phyloP scores from a whole-genome alignment of 2,113 vertebrate species.

The Malurus cyaneus region DNA sequence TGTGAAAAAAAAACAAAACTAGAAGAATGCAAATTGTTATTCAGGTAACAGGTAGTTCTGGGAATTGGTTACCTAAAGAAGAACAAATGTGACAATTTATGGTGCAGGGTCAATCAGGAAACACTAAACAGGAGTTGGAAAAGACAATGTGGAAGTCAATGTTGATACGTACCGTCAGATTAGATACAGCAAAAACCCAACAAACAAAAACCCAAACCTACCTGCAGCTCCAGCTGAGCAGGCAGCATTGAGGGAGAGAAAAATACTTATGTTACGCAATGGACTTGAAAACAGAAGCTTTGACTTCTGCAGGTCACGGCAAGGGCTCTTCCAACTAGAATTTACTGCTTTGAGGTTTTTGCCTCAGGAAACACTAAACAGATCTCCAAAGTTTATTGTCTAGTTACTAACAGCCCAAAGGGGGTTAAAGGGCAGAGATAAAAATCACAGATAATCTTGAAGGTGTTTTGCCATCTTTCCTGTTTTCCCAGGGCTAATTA shows the following conservation, averaged over 20 bases:
- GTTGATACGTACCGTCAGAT: conserved; percentile 19
- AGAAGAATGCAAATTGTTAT: background rate
- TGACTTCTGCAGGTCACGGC: conserved; percentile 53
- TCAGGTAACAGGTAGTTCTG: background rate
- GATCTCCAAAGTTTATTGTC: background rate
- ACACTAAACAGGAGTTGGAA: conserved; percentile 29
- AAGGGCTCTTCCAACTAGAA: background rate
- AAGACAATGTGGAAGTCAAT: conserved; percentile 47
- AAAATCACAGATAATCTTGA: background rate
- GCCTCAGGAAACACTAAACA: background rate
- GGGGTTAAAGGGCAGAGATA: conserved; percentile 9
- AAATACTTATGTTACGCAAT: conserved; percentile 74
- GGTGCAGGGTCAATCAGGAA: background rate
- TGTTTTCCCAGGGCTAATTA: background rate
- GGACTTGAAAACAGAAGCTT: conserved; percentile 63
- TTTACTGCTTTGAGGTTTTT: background rate
- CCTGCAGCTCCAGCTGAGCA: conserved; percentile 93
- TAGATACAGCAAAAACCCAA: conserved; percentile 55
- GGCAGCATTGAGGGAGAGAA: conserved; percentile 80
- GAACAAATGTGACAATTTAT: background rate
- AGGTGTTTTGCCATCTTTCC: background rate
- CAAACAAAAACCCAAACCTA: conserved; percentile 74
- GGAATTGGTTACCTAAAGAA: background rate
- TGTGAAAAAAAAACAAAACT: background rate
- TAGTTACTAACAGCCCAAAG: background rate